Conservation (phyloP, 2,113 vertebrate species). For the Solea solea region DNA sequence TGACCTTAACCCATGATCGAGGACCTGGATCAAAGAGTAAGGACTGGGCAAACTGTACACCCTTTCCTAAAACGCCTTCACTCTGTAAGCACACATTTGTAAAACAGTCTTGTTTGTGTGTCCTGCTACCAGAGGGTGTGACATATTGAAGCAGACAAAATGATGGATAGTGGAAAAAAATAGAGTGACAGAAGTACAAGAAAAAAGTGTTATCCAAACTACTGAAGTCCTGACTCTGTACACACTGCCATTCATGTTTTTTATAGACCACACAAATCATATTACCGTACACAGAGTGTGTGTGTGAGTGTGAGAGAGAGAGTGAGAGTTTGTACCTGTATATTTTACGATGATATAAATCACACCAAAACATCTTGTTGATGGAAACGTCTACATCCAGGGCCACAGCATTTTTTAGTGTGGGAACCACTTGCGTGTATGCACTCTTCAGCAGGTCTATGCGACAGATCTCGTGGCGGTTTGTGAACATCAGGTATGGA, state of each 20-base stretch:
- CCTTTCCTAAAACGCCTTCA: no score
- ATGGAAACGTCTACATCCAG: slow-evolving; percentile 94
- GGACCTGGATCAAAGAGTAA: no score
- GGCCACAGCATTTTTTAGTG: slow-evolving; percentile 94
- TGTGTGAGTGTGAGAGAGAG: not conserved
- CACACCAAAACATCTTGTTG: slow-evolving; percentile 98
- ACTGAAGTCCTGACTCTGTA: slow-evolving; percentile 11
- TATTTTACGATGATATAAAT: slow-evolving; percentile 95
- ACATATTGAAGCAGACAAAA: slow-evolving; percentile 63
- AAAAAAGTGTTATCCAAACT: slow-evolving; percentile 17
- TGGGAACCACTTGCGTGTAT: slow-evolving; percentile 91
- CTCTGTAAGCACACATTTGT: no score
- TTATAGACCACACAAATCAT: not conserved
- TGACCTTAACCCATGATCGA: no score
- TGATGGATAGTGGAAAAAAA: slow-evolving; percentile 38
- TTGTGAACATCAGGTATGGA: slow-evolving; percentile 95
- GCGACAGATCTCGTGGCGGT: slow-evolving; percentile 93
- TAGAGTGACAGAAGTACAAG: slow-evolving; percentile 18
- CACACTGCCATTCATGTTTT: not conserved
- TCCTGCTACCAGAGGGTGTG: slow-evolving; percentile 52
- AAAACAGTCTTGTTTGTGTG: not conserved
- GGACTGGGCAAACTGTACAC: no score
- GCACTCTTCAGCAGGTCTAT: slow-evolving; percentile 93
- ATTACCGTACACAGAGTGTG: not conserved
- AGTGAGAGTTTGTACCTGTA: slow-evolving; percentile 85